phyloP scores from a whole-genome alignment of 2,113 vertebrate genomes.

The Forbesichthys agassizii region DNA sequence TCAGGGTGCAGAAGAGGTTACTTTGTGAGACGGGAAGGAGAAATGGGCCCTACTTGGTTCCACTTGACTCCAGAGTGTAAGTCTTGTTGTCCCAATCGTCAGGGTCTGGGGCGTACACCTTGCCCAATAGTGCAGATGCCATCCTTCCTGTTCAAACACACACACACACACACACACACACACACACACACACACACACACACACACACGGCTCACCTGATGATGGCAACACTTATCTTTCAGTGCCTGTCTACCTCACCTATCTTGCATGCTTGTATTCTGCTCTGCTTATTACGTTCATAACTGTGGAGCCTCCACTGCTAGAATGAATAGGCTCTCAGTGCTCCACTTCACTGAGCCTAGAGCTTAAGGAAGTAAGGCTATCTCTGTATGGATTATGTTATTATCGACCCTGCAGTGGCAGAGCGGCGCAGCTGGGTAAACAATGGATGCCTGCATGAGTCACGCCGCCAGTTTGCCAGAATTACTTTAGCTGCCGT shows the following conservation, averaged over 20 bases:
- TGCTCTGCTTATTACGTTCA: constrained; percentile 73
- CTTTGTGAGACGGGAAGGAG: constrained; percentile 32
- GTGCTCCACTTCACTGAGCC: constrained; percentile 69
- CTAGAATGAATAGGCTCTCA: constrained; percentile 69
- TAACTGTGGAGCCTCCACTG: constrained; percentile 67
- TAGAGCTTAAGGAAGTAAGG: constrained; percentile 67
- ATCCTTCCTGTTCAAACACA: constrained; percentile 78
- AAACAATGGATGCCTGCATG: constrained; percentile 68
- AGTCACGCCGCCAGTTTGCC: constrained; percentile 55
- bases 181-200: constrained; percentile 6
- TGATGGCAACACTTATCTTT: constrained; percentile 71
- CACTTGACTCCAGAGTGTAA: constrained; percentile 83
- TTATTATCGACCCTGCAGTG: constrained; percentile 71
- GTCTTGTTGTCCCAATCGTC: constrained; percentile 95
- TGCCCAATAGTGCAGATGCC: constrained; percentile 80
- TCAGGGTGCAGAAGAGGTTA: constrained; percentile 32
- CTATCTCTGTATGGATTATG: constrained; percentile 77
- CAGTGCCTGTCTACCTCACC: constrained; percentile 59
- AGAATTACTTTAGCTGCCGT: constrained; percentile 60
- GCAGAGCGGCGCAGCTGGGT: constrained; percentile 65
- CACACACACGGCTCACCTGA: constrained; percentile 52
- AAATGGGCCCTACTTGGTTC: constrained; percentile 80
- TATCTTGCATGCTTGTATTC: constrained; percentile 70
- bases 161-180: background rate
- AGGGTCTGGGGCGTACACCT: constrained; percentile 87